phyloP scores from a whole-genome alignment of 2,797 vertebrate species.

The Bucorvus abyssinicus region DNA sequence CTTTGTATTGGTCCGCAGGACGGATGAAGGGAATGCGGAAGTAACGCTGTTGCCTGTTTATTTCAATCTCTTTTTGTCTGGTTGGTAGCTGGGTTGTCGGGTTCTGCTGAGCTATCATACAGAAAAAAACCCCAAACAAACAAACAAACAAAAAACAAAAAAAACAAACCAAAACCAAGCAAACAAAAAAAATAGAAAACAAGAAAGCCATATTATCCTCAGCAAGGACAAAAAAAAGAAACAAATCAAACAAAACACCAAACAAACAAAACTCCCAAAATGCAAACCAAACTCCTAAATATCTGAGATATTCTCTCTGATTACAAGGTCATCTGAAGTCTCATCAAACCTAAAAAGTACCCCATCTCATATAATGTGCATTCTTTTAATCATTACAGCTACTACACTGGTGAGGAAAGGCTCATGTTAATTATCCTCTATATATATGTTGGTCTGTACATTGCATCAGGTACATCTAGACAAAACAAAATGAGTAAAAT shows the following conservation, averaged over 20 bases:
- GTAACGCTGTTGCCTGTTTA: constrained; percentile 91
- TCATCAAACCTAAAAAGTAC: neutral
- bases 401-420: neutral
- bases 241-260: neutral
- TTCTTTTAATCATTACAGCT: neutral
- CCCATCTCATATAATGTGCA: neutral
- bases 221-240: neutral
- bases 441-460: neutral
- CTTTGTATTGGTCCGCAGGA: constrained; percentile 92
- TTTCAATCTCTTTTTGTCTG: constrained; percentile 84
- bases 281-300: neutral
- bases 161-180: neutral
- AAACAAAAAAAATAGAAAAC: neutral
- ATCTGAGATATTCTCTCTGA: neutral
- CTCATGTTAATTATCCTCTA: neutral
- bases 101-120: constrained; percentile 86
- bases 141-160: too few relatives aligned
- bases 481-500: neutral
- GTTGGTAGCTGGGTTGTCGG: constrained; percentile 78
- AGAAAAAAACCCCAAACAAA: neutral
- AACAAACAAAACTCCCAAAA: neutral
- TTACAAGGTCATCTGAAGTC: neutral
- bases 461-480: neutral
- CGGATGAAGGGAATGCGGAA: constrained; percentile 98
- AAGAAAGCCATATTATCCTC: neutral